Evolutionary conservation across 1,140 invertebrate species (phyloP).

Genomic region (Prorops nasuta): DNA sequence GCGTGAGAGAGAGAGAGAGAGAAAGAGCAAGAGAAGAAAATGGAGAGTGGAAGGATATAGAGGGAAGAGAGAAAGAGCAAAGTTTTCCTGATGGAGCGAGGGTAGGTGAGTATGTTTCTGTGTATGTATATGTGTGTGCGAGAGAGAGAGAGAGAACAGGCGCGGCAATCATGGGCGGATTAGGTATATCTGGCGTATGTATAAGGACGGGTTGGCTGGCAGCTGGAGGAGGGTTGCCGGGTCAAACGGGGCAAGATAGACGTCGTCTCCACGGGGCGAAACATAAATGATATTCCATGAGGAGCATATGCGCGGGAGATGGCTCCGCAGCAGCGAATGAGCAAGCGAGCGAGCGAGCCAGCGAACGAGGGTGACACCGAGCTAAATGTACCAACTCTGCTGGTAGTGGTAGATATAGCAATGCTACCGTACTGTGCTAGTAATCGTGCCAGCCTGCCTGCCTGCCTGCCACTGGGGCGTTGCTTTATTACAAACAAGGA

Average conservation of each 20-base stretch:
- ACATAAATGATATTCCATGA: slow-evolving; percentile 56
- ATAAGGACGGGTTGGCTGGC: slow-evolving; percentile 31
- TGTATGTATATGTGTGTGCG: not conserved
- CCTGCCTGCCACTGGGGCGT: slow-evolving; percentile 42
- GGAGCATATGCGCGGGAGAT: slow-evolving; percentile 52
- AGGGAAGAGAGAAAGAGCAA: not conserved
- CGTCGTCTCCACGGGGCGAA: slow-evolving; percentile 36
- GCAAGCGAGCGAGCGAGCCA: slow-evolving; percentile 18
- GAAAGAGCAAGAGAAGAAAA: not conserved
- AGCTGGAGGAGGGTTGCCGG: slow-evolving; percentile 27
- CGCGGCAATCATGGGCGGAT: slow-evolving; percentile 49
- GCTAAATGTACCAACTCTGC: too few species aligned
- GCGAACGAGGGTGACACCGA: too few species aligned
- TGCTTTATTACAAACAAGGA: slow-evolving; percentile 58
- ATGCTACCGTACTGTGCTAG: too few species aligned
- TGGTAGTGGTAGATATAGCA: too few species aligned
- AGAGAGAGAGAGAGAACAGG: slow-evolving; percentile 9
- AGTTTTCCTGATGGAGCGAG: not conserved
- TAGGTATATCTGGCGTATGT: slow-evolving; percentile 33
- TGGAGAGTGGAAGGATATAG: not conserved
- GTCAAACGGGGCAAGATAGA: slow-evolving; percentile 35
- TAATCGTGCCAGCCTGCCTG: too few species aligned
- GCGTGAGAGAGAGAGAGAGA: not conserved
- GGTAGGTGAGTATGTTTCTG: not conserved
- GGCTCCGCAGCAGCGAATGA: slow-evolving; percentile 22